phyloP scores from a whole-genome alignment of 2,888 invertebrate species.

The Eupithecia inturbata region DNA sequence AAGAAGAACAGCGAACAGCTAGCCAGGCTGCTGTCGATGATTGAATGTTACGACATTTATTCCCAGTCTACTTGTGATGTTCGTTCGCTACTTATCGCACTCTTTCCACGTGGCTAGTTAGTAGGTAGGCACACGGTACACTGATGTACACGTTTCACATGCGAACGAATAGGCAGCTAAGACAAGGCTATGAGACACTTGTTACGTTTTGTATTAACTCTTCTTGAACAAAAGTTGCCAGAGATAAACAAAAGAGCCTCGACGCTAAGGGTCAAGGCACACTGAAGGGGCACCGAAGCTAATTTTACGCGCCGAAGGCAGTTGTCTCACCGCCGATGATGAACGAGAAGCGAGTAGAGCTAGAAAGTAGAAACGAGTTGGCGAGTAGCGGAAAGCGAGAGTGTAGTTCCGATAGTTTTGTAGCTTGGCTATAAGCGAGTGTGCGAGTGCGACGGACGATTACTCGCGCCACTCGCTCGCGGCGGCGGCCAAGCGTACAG shows the following conservation, averaged over 20 bases:
- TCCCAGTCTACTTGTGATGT: constrained; percentile 21
- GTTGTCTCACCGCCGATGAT: too few relatives aligned
- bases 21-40: constrained; percentile 1
- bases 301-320: background rate
- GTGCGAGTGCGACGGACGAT: too few relatives aligned
- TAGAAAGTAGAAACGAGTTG: too few relatives aligned
- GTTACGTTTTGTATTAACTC: constrained; percentile 30
- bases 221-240: background rate
- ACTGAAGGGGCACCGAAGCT: background rate
- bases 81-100: constrained; percentile 45
- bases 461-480: too few relatives aligned
- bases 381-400: too few relatives aligned
- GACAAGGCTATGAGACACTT: constrained; percentile 21
- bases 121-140: constrained; percentile 26
- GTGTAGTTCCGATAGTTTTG: too few relatives aligned
- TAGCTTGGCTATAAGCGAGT: too few relatives aligned
- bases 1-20: background rate
- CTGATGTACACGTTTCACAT: constrained; percentile 19
- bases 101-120: constrained; percentile 25
- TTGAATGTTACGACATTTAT: background rate
- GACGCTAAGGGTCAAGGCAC: background rate
- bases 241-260: background rate
- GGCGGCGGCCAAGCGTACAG: too few relatives aligned
- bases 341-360: too few relatives aligned
- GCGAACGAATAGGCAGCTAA: constrained; percentile 20